A percentile compares a stretch with the other conserved stretches of the same genome.
Conservation (phyloP, 1,140 invertebrate genomes). For the Eumaeus atala region DNA sequence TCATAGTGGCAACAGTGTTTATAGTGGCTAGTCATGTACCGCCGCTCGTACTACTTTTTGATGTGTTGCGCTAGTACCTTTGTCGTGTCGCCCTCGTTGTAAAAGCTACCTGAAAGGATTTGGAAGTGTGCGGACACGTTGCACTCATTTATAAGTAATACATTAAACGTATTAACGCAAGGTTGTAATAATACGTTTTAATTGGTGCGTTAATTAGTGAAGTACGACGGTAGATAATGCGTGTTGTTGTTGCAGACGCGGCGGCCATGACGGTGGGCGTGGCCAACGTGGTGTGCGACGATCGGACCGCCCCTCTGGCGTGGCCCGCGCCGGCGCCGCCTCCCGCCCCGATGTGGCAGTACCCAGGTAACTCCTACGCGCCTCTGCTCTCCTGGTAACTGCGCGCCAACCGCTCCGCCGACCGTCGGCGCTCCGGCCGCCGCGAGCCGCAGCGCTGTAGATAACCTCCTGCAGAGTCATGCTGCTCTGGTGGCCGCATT, state of each 20-base stretch:
- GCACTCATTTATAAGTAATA: conserved; percentile 9
- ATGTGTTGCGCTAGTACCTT: too few relatives aligned
- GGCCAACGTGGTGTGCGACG: conserved; percentile 72
- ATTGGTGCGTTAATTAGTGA: conserved; percentile 5
- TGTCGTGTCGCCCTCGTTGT: too few relatives aligned
- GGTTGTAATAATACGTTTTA: conserved; percentile 5
- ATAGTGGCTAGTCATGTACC: too few relatives aligned
- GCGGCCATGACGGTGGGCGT: conserved; percentile 77
- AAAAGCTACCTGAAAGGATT: too few relatives aligned
- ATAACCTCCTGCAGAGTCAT: conserved; percentile 46
- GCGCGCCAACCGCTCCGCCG: conserved; percentile 69
- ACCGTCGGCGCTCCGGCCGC: conserved; percentile 48
- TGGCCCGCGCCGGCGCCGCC: conserved; percentile 64
- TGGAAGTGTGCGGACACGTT: background rate
- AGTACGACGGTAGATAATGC: conserved; percentile 8
- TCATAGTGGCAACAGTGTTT: too few relatives aligned
- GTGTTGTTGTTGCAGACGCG: conserved; percentile 49
- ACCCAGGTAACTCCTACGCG: conserved; percentile 77
- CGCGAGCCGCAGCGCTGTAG: conserved; percentile 15
- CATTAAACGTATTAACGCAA: conserved; percentile 10
- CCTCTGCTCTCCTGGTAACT: conserved; percentile 63
- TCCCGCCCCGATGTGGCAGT: conserved; percentile 81
- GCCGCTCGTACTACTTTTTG: too few relatives aligned
- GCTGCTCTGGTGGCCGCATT: conserved; percentile 61
- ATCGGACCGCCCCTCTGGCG: conserved; percentile 60